These are phyloP conservation scores for Manduca sexta DNA, from an alignment of 1,140 invertebrate genomes.

Conservation along the genomic window DNA sequence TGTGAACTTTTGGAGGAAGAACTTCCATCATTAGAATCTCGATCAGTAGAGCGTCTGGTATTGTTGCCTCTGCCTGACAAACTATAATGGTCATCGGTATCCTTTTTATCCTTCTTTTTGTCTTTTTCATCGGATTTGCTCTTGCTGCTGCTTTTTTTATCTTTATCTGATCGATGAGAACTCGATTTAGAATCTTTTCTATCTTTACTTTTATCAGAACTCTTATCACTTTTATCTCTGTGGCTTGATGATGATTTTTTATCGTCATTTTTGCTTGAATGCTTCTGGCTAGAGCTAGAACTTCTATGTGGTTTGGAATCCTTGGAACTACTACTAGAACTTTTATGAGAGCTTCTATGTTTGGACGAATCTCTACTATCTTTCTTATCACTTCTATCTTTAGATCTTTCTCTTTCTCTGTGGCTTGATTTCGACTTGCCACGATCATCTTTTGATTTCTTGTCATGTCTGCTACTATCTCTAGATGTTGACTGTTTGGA, in stretches of 20 bases:
- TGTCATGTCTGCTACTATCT: conserved; percentile 53
- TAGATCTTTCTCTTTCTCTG: conserved; percentile 58
- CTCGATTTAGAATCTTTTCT: conserved; percentile 62
- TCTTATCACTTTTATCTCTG: conserved; percentile 46
- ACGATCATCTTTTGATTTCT: conserved; percentile 55
- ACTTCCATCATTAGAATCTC: conserved; percentile 76
- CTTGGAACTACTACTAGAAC: conserved; percentile 41
- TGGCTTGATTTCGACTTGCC: conserved; percentile 58
- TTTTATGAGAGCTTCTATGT: conserved; percentile 56
- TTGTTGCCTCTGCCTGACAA: conserved; percentile 67
- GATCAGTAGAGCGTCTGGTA: conserved; percentile 71
- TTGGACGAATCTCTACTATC: conserved; percentile 64
- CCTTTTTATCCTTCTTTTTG: conserved; percentile 67
- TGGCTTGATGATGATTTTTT: conserved; percentile 48
- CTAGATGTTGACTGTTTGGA: conserved; percentile 59
- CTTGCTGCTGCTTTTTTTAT: conserved; percentile 63
- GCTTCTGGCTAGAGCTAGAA: conserved; percentile 55
- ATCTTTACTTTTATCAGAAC: conserved; percentile 57
- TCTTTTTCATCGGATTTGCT: conserved; percentile 56
- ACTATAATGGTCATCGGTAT: conserved; percentile 74
- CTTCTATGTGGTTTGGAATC: conserved; percentile 62
- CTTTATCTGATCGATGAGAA: conserved; percentile 55
- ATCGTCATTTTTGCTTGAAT: conserved; percentile 59
- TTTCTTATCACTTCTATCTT: conserved; percentile 48
- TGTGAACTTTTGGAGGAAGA: conserved; percentile 61